Evolutionary conservation across 2,888 invertebrate species (phyloP).

Genomic region (Notocelia uddmanniana): DNA sequence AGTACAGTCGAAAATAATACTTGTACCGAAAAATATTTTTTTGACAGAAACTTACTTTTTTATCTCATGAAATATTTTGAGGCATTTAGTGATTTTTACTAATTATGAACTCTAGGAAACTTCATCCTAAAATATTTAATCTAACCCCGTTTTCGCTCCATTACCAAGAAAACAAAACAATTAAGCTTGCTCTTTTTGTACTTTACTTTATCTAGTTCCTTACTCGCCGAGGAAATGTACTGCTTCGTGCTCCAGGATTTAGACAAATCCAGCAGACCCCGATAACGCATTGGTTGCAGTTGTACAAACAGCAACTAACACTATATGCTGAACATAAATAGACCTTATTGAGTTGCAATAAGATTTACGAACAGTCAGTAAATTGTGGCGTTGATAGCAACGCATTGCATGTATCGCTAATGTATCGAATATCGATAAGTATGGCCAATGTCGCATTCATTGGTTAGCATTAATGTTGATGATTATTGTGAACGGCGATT

Average conservation of each 20-base stretch:
- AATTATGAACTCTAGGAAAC: too few species aligned
- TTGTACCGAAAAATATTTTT: too few species aligned
- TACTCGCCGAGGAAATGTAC: conserved; percentile 62
- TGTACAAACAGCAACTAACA: conserved; percentile 54
- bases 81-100: too few species aligned
- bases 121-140: too few species aligned
- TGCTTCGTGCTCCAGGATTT: conserved; percentile 64
- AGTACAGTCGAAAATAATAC: too few species aligned
- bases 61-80: too few species aligned
- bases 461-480: conserved; percentile 10
- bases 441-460: conserved; percentile 15
- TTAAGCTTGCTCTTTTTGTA: conserved; percentile 36
- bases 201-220: conserved; percentile 53
- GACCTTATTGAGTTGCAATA: conserved; percentile 36
- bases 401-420: conserved; percentile 46
- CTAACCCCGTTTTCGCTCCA: neutral
- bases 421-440: conserved; percentile 43
- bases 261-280: conserved; percentile 73
- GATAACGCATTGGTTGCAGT: conserved; percentile 79
- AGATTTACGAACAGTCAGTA: neutral
- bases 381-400: conserved; percentile 48
- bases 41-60: too few species aligned
- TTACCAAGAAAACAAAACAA: conserved; percentile 24
- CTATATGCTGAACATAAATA: too few species aligned
- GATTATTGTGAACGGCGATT: conserved; percentile 8